Evolutionary conservation across 2,797 vertebrate genomes (phyloP), one percentile per base, ranked within the genome.

Genomic region (Paedocypris micromegethes): DNA sequence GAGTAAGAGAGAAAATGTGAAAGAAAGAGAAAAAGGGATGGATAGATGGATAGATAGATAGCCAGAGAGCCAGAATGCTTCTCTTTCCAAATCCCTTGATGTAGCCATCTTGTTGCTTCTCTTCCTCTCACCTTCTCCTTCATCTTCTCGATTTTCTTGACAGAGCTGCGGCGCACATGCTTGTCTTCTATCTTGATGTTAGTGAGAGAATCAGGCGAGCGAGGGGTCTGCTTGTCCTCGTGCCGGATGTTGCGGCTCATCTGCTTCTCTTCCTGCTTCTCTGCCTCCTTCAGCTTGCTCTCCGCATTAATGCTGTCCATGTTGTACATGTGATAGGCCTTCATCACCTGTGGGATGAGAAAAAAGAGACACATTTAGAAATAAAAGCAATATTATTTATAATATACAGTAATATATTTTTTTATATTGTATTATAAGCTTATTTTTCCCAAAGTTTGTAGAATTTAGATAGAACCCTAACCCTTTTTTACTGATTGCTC

Each of bases 91-190:
- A 23, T 4, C 4, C 9, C 45, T 2, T 50, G 38, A 43, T 63
- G 44, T 9, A 7, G 0, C 42, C 5, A 4, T 6, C 4, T 5
- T 5, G 3, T 44, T 53, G 23, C 44, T 43, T 1, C 2, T 42
- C 3, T 58, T 2, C 7, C 3, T 9, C 46, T 43, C 74, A 98
- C 96, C 94, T 98, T 98, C 85, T 98, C 96, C 82, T 99, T 99
- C 96, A 99, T 99, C 79, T 99, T 99, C 83, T 99, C 96, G 0
- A 99, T 99, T 81, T 99, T 99, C 51, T 97, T 95, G 55, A 98
- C 96, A 0, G 95, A 98, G 87, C 95, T 98, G 50, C 96, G 91
- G 0, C 96, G 88, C 48, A 97, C 92, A 0, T 96, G 95, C 2
- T 98, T 98, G 73, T 99, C 96, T 6, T 98, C 96, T 0, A 90